Percentiles rank a stretch among this genome's conserved stretches.
phyloP scores from a whole-genome alignment of 2,113 vertebrate species.

The Plotosus lineatus region DNA sequence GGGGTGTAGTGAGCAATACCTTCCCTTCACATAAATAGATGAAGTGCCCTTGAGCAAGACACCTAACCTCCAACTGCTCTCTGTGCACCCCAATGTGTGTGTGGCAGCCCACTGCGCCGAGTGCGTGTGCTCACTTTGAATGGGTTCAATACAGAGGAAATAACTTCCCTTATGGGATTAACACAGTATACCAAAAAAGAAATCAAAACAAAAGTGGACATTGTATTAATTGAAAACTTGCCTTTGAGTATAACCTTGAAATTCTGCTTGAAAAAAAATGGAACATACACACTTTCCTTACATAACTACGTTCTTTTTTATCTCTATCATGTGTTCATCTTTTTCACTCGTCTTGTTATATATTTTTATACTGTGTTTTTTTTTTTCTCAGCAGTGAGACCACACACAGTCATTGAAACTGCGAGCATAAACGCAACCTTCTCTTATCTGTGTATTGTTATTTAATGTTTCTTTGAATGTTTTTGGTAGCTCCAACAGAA shows the following conservation, averaged over 20 bases:
- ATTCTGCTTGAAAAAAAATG: neutral
- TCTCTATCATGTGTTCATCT: neutral
- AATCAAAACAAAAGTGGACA: too few relatives aligned
- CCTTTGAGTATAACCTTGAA: neutral
- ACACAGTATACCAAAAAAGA: too few relatives aligned
- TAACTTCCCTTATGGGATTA: too few relatives aligned
- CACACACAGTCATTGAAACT: neutral
- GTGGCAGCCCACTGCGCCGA: too few relatives aligned
- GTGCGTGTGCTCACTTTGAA: too few relatives aligned
- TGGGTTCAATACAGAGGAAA: too few relatives aligned
- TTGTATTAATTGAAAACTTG: neutral
- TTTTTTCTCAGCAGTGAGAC: neutral
- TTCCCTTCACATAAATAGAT: too few relatives aligned
- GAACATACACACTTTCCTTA: neutral
- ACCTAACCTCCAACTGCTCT: too few relatives aligned
- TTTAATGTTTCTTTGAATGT: neutral
- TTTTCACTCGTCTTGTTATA: neutral
- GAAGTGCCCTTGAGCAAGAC: too few relatives aligned
- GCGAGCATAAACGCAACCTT: neutral
- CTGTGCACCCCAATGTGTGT: too few relatives aligned
- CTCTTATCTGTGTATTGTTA: neutral
- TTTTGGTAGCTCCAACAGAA: neutral
- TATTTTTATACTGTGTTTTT: neutral
- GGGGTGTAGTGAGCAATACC: too few relatives aligned
- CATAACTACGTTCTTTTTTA: neutral